Percentiles rank a stretch among this genome's conserved stretches.
Conservation (phyloP, 2,888 invertebrate species). For the Ophion ellenae region DNA sequence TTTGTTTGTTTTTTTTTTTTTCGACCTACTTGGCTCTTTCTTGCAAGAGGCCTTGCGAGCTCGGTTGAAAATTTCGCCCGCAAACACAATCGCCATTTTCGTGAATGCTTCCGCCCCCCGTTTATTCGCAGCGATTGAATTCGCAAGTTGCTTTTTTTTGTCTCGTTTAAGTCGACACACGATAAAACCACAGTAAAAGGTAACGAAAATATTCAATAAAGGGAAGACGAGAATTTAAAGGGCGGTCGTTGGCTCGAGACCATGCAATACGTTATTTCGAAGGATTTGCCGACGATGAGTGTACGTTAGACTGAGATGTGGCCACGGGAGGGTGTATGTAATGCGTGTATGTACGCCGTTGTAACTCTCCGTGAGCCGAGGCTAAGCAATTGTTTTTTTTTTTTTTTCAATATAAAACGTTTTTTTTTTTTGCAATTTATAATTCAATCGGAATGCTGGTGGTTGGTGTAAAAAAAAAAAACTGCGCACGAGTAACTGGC, state of each 20-base stretch:
- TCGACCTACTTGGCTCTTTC: neutral
- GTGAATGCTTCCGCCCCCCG: slow-evolving; percentile 62
- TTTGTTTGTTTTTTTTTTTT: slow-evolving; percentile 14
- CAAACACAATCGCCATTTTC: slow-evolving; percentile 20
- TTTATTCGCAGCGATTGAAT: slow-evolving; percentile 1
- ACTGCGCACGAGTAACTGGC: neutral
- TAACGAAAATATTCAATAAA: neutral
- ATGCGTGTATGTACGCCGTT: slow-evolving; percentile 30
- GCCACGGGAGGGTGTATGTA: neutral
- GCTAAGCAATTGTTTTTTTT: slow-evolving; percentile 1
- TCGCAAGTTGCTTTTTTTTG: slow-evolving; percentile 18
- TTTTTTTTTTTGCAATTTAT: neutral
- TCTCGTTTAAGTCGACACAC: neutral
- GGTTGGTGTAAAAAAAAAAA: neutral
- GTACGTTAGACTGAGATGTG: slow-evolving; percentile 35
- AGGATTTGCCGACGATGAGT: slow-evolving; percentile 33
- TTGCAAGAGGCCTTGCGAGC: too few relatives aligned
- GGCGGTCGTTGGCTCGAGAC: slow-evolving; percentile 49
- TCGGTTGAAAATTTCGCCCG: too few relatives aligned
- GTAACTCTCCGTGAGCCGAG: slow-evolving; percentile 24
- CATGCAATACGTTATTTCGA: slow-evolving; percentile 51
- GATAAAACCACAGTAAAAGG: neutral
- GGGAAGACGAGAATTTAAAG: neutral
- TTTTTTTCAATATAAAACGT: slow-evolving; percentile 16
- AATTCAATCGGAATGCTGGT: neutral